phyloP scores from a whole-genome alignment of 2,113 vertebrate genomes.

The Pongo abelii region DNA sequence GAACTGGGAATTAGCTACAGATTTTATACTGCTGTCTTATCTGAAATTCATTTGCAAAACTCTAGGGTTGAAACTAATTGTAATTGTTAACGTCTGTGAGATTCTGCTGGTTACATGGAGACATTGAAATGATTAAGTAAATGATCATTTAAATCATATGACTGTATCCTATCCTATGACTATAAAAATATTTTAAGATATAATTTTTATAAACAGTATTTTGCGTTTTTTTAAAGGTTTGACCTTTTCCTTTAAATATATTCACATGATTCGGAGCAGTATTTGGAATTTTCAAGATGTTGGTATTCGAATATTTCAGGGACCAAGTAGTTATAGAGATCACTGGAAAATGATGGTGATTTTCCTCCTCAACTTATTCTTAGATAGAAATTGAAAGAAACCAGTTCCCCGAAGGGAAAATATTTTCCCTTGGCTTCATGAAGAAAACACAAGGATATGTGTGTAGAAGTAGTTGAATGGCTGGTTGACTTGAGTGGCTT shows the following conservation, averaged over 20 bases:
- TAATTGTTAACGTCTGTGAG: neutral
- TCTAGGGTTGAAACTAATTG: neutral
- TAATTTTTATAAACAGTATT: neutral
- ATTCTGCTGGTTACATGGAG: neutral
- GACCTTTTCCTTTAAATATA: neutral
- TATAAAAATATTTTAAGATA: neutral
- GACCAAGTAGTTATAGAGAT: neutral
- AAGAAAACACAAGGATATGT: neutral
- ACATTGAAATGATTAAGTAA: neutral
- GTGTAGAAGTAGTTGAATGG: neutral
- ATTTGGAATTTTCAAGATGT: neutral
- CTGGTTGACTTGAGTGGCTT: slow-evolving; percentile 32
- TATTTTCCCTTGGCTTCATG: neutral
- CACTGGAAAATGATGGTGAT: neutral
- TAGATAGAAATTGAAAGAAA: neutral
- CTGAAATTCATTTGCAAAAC: neutral
- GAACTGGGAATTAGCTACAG: neutral
- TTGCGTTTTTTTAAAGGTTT: neutral
- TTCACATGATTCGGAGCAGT: neutral
- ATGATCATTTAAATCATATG: neutral
- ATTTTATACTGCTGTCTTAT: neutral
- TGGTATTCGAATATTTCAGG: neutral
- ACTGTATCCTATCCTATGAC: neutral
- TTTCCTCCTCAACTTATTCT: neutral
- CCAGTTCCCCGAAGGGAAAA: neutral